These are phyloP conservation scores for Norana najaformis DNA, from an alignment of 2,888 invertebrate species.

Conservation along the genomic window DNA sequence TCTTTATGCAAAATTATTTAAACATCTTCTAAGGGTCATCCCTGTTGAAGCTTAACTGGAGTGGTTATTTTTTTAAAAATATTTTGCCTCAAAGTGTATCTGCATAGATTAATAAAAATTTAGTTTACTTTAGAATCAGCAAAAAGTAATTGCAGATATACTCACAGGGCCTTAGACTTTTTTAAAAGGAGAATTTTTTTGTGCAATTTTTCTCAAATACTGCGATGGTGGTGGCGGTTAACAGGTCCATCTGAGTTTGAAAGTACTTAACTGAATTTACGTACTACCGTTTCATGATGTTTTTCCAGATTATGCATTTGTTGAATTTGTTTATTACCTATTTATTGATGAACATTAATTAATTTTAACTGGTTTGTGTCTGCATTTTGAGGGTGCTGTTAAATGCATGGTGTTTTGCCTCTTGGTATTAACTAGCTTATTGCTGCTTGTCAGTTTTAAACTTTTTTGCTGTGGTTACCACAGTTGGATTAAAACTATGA, in stretches of 20 bases:
- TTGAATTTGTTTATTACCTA: background rate
- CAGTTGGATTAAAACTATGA: background rate
- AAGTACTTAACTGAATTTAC: background rate
- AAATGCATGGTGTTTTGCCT: background rate
- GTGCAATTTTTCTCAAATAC: background rate
- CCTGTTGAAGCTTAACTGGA: background rate
- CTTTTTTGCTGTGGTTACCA: background rate
- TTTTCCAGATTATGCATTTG: constrained; percentile 13
- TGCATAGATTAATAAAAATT: background rate
- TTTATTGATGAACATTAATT: background rate
- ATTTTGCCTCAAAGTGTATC: background rate
- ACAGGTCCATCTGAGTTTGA: background rate
- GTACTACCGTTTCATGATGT: background rate
- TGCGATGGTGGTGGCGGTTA: background rate
- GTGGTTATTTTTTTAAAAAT: background rate
- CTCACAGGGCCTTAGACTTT: constrained; percentile 10
- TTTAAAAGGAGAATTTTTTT: background rate
- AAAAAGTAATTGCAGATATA: constrained; percentile 5
- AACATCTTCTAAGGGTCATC: background rate
- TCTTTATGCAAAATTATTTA: background rate
- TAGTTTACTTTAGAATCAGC: background rate
- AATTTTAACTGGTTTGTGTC: background rate
- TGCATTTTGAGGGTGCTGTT: background rate
- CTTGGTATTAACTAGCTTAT: background rate
- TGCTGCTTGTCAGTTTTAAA: background rate